Conservation (phyloP, 2,797 vertebrate species). For the Oreortyx pictus region DNA sequence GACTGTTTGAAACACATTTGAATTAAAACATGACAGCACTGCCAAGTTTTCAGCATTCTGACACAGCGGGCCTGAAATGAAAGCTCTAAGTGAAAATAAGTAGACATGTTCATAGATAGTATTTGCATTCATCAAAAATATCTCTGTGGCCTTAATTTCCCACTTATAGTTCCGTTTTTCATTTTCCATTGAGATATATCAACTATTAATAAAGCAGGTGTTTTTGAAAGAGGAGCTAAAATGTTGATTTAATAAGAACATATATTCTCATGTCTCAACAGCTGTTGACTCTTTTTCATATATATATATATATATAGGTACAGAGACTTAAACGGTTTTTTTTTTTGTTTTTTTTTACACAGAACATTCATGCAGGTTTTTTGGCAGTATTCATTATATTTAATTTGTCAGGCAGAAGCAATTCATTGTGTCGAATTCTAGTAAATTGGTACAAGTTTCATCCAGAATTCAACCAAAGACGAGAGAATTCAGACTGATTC, state of each 20-base stretch:
- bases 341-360: not conserved
- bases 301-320: not conserved
- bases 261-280: not conserved
- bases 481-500: conserved; percentile 12
- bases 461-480: not conserved
- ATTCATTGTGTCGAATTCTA: conserved; percentile 11
- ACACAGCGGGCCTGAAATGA: conserved; percentile 66
- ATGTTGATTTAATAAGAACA: not conserved
- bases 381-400: conserved; percentile 2
- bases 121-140: conserved; percentile 46
- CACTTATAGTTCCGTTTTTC: conserved; percentile 18
- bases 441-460: not conserved
- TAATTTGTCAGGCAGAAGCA: not conserved
- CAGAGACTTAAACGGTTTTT: not conserved
- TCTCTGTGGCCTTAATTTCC: not conserved
- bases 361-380: not conserved
- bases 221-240: conserved; percentile 16
- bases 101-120: conserved; percentile 18
- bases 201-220: not conserved
- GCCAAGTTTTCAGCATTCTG: conserved; percentile 70
- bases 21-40: conserved; percentile 74
- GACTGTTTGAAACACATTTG: conserved; percentile 72
- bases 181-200: conserved; percentile 13
- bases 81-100: conserved; percentile 76
- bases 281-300: not conserved